A percentile compares a stretch with the other conserved stretches of the same genome.
phyloP scores from a whole-genome alignment of 2,113 vertebrate genomes.

The Dinomys branickii region DNA sequence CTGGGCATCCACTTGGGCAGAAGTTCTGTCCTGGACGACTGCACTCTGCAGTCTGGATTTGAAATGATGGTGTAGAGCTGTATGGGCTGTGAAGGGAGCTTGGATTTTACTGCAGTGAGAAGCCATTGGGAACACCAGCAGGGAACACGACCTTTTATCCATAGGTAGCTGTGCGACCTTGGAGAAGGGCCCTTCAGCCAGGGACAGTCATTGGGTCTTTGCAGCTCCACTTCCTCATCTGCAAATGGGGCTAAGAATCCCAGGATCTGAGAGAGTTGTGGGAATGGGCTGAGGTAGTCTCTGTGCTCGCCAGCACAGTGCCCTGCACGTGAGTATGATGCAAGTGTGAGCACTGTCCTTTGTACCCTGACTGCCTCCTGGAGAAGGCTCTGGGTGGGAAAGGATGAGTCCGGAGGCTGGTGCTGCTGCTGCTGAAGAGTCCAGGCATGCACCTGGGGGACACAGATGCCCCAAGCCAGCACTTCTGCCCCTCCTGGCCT shows the following conservation, averaged over 20 bases:
- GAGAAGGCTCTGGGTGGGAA: not conserved
- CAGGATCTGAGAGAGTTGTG: not conserved
- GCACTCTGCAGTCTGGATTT: not conserved
- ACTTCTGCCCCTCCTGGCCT: not conserved
- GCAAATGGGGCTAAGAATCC: not conserved
- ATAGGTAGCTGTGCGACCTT: not conserved
- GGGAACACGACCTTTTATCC: not conserved
- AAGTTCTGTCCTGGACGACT: not conserved
- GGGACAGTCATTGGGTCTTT: not conserved
- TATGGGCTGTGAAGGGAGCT: not conserved
- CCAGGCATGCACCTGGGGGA: too few species aligned
- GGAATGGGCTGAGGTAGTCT: accelerated
- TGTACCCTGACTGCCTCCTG: accelerated
- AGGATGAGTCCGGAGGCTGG: not conserved
- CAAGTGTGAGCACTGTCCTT: too few species aligned
- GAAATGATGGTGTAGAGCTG: not conserved
- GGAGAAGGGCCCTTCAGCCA: not conserved
- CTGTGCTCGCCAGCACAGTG: not conserved
- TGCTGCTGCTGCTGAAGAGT: too few species aligned
- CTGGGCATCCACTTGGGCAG: too few species aligned
- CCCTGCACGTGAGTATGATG: accelerated
- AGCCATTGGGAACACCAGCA: too few species aligned
- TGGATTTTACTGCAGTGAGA: too few species aligned
- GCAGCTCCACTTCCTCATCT: not conserved
- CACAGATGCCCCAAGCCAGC: not conserved